Percentiles rank a stretch among this genome's conserved stretches.
Conservation (phyloP, 2,113 vertebrate species). For the Tachycineta bicolor region DNA sequence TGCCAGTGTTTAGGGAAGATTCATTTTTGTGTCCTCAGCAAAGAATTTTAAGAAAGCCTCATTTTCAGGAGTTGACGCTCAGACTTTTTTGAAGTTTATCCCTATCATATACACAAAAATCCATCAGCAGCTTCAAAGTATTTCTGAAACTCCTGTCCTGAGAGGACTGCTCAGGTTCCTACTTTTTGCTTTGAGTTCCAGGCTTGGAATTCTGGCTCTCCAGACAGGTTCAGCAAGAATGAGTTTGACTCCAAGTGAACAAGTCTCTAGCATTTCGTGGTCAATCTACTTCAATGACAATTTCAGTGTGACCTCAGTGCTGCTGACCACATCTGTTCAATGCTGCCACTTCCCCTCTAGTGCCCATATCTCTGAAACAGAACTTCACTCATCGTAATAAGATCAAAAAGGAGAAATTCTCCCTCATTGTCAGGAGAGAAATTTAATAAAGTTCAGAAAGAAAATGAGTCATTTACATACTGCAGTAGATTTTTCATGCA, state of each 20-base stretch:
- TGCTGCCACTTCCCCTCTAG: neutral
- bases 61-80: neutral
- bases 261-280: neutral
- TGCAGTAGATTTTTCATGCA: neutral
- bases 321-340: neutral
- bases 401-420: neutral
- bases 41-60: neutral
- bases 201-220: neutral
- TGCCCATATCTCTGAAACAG: neutral
- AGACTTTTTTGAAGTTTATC: neutral
- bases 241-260: neutral
- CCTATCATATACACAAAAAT: neutral
- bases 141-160: neutral
- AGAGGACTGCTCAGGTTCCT: neutral
- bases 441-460: neutral
- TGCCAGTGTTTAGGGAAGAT: neutral
- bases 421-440: neutral
- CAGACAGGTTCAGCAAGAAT: neutral
- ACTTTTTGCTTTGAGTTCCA: neutral
- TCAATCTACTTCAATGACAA: neutral
- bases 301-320: neutral
- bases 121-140: neutral
- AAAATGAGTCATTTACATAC: neutral
- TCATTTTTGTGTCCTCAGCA: neutral
- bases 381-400: neutral